Evolutionary conservation across 2,113 vertebrate species (phyloP).

Genomic region (Neodontobutis hainanensis): DNA sequence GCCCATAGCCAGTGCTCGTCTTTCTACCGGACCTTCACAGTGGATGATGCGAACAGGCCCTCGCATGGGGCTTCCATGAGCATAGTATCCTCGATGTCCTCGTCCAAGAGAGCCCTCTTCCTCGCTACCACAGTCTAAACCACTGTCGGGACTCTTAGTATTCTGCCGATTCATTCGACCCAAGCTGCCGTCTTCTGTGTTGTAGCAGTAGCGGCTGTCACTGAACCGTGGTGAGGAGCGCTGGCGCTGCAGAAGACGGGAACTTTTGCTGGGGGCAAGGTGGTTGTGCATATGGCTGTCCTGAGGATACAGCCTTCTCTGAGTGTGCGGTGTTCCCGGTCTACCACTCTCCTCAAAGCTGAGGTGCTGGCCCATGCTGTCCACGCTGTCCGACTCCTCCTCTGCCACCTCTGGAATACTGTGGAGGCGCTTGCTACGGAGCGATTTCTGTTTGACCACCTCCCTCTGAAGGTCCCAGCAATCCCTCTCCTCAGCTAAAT

Average conservation of each 20-base stretch:
- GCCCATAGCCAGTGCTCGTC: conserved; percentile 78
- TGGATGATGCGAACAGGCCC: conserved; percentile 76
- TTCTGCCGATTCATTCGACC: conserved; percentile 73
- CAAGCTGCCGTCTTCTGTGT: conserved; percentile 71
- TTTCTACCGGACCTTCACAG: conserved; percentile 78
- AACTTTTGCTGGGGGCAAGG: conserved; percentile 58
- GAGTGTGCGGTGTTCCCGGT: conserved; percentile 63
- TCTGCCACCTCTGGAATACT: conserved; percentile 97
- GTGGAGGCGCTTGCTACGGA: conserved; percentile 89
- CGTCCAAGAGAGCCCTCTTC: conserved; percentile 85
- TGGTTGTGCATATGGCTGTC: conserved; percentile 63
- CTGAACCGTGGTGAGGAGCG: conserved; percentile 76
- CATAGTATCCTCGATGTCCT: conserved; percentile 65
- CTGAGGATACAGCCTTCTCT: conserved; percentile 67
- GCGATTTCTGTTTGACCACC: conserved; percentile 84
- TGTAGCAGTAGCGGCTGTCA: conserved; percentile 69
- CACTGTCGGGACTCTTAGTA: conserved; percentile 93
- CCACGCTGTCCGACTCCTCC: conserved; percentile 83
- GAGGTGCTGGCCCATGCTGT: conserved; percentile 72
- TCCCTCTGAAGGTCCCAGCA: conserved; percentile 86
- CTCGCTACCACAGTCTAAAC: conserved; percentile 95
- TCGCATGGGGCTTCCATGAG: conserved; percentile 56
- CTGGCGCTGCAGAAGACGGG: conserved; percentile 70
- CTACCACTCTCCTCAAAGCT: conserved; percentile 66
- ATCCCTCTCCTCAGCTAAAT: conserved; percentile 79